Percentiles rank a stretch among this genome's conserved stretches.
Conservation (phyloP, 2,888 invertebrate species). For the Papilio elwesi region DNA sequence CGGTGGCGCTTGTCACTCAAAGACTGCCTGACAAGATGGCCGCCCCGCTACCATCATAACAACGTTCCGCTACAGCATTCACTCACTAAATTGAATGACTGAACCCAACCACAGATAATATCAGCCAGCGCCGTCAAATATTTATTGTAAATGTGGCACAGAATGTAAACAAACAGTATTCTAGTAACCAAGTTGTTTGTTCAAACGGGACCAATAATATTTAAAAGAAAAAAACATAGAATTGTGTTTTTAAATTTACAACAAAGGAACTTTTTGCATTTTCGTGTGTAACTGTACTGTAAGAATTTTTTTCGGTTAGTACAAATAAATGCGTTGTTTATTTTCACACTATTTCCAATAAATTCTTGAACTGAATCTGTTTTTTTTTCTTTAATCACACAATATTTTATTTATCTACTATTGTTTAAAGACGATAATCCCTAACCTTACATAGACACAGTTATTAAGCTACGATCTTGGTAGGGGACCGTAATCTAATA, state of each 20-base stretch:
- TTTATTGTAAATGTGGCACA: slow-evolving; percentile 6
- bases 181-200: slow-evolving; percentile 21
- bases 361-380: slow-evolving; percentile 44
- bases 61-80: too few species aligned
- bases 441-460: too few species aligned
- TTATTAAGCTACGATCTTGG: too few species aligned
- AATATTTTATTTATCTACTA: too few species aligned
- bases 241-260: not conserved
- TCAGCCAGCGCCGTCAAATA: too few species aligned
- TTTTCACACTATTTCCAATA: slow-evolving; percentile 56
- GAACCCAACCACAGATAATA: too few species aligned
- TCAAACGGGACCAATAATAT: slow-evolving; percentile 29
- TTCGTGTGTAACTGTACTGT: slow-evolving; percentile 14
- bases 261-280: not conserved
- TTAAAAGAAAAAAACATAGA: not conserved
- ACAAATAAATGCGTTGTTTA: slow-evolving; percentile 51
- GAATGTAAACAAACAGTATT: slow-evolving; percentile 25
- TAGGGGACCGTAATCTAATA: too few species aligned
- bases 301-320: slow-evolving; percentile 45
- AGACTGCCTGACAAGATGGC: too few species aligned
- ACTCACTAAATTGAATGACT: too few species aligned
- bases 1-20: too few species aligned
- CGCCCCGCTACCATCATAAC: too few species aligned
- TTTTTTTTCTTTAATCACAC: slow-evolving; percentile 16
- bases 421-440: too few species aligned